Base-by-base conservation (phyloP, 37 sponge, comb jelly and placozoan species). In the Chondrosia reniformis region DNA sequence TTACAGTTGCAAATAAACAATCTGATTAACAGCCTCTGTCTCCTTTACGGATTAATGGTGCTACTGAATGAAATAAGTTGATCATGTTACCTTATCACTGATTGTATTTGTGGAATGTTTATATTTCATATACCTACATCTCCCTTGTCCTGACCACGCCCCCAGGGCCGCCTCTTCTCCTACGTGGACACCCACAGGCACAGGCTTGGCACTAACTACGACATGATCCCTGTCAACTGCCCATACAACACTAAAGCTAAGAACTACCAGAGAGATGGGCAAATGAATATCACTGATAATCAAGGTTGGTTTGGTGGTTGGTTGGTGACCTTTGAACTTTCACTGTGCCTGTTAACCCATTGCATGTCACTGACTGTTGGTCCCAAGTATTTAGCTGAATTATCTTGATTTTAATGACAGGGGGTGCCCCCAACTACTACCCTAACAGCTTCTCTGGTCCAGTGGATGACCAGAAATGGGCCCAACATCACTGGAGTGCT, bases 381-480 rank as follows among this genome's bases (percentile, higher is more conserved):
- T n/a, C n/a, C n/a, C n/a, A n/a, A 49, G 15, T 49, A 15, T 49
- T 49, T 49, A 15, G 10, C 15, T 49, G 52, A 49, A 49, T 49
- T 49, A 49, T 15, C 10, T 19, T 10, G 52, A 49, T 49, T 39
- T 40, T 69, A 39, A 39, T 69, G 22, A 30, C 64, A 89, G 87
- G 30, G 21, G 90, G 81, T 45, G 94, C 91, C 30, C 94, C 94
- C 59, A 93, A 93, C 87, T 93, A 93, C 59, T 93, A 65, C 67
- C 94, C 91, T 1, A 93, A 90, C 88, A 93, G 94, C 54, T 93
- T 93, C 83, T 49, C 1, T 65, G 94, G 94, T 17, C 94, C 94
- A 43, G 57, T 54, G 43, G 91, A 93, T 59, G 46, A 81, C 66
- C 1, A 27, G 17, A 52, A 79, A 36, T 42, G 41, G 33, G 78